phyloP scores from a whole-genome alignment of 2,888 invertebrate genomes.

The Luperina testacea region DNA sequence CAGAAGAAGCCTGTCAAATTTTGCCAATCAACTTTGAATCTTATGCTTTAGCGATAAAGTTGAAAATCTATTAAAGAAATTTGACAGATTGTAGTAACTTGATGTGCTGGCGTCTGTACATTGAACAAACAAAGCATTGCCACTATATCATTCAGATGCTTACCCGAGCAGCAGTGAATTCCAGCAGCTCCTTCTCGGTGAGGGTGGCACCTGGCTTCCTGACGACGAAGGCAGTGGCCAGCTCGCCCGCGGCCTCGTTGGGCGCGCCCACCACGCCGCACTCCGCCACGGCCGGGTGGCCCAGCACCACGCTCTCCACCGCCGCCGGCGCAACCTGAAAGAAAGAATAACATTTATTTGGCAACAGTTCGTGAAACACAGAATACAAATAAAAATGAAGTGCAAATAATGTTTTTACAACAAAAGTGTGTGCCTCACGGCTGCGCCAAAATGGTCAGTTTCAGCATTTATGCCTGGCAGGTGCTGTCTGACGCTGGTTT shows the following conservation, averaged over 20 bases:
- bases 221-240: conserved; percentile 94
- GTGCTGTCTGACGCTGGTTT: not conserved
- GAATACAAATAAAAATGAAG: not conserved
- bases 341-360: not conserved
- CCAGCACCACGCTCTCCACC: conserved; percentile 93
- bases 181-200: conserved; percentile 89
- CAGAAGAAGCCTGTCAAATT: too few species aligned
- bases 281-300: conserved; percentile 93
- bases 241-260: conserved; percentile 93
- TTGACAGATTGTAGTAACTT: too few species aligned
- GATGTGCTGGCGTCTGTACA: too few species aligned
- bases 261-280: conserved; percentile 94
- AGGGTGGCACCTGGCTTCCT: conserved; percentile 87
- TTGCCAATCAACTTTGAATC: too few species aligned
- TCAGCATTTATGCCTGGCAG: not conserved
- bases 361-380: not conserved
- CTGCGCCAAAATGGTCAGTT: not conserved
- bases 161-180: conserved; percentile 88
- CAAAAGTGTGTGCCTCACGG: not conserved
- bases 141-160: too few species aligned
- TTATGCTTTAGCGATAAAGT: too few species aligned
- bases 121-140: too few species aligned
- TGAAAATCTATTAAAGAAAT: too few species aligned
- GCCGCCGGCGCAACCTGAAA: conserved; percentile 94
- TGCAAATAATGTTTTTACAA: not conserved